phyloP scores from a whole-genome alignment of 2,113 vertebrate genomes.

The Psammodynastes pulverulentus region DNA sequence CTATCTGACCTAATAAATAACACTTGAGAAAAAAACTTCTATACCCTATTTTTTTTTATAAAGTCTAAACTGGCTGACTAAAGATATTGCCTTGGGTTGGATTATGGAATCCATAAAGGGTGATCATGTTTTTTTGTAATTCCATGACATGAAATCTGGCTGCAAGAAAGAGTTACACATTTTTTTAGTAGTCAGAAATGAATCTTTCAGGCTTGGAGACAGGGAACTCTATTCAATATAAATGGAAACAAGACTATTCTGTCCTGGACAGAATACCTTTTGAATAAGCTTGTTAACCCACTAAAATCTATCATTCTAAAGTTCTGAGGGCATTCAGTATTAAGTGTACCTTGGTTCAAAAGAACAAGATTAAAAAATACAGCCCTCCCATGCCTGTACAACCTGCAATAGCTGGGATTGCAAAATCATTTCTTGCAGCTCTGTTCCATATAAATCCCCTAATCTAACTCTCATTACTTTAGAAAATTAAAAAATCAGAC shows the following conservation, averaged over 20 bases:
- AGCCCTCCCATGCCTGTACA: not conserved
- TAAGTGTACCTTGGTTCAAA: not conserved
- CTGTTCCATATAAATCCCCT: constrained; percentile 50
- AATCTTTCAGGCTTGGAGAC: not conserved
- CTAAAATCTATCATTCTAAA: constrained; percentile 1
- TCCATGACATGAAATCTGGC: not conserved
- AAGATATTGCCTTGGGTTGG: not conserved
- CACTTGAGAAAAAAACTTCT: not conserved
- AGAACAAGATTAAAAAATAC: not conserved
- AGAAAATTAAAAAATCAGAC: constrained; percentile 62
- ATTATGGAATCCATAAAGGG: not conserved
- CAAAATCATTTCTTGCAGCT: constrained; percentile 6
- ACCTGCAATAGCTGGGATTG: not conserved
- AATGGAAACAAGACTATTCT: not conserved
- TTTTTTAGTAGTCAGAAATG: not conserved
- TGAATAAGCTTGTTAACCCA: not conserved
- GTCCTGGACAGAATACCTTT: not conserved
- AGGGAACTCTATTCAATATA: not conserved
- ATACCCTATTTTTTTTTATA: not conserved
- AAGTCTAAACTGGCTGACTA: not conserved
- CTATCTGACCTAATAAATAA: not conserved
- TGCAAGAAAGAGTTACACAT: not conserved
- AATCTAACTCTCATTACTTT: constrained; percentile 54
- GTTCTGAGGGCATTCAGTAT: not conserved
- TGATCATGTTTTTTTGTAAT: not conserved